These are phyloP conservation scores for Brachionus calyciflorus DNA, from an alignment of 1,140 invertebrate genomes.

Conservation along the genomic window DNA sequence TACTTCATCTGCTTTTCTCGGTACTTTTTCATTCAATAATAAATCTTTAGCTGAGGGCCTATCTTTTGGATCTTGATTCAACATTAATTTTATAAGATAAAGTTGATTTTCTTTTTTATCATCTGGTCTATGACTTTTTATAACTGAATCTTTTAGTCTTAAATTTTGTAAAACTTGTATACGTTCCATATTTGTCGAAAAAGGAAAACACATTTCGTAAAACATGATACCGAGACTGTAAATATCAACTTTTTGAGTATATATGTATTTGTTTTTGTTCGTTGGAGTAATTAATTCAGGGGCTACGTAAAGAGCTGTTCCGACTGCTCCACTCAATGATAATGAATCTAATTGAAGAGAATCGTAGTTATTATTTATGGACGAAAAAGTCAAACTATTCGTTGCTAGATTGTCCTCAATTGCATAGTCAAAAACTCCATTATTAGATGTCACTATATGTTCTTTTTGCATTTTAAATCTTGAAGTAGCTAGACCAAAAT, in stretches of 20 bases:
- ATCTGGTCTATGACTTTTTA: background rate
- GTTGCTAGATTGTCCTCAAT: background rate
- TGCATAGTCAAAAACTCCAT: background rate
- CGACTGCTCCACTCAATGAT: constrained; percentile 36
- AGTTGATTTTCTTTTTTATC: constrained; percentile 2
- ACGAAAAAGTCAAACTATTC: background rate
- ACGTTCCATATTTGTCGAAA: constrained; percentile 84
- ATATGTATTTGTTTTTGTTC: background rate
- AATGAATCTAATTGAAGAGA: constrained; percentile 1
- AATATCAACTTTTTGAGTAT: constrained; percentile 84
- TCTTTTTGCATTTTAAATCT: constrained; percentile 26
- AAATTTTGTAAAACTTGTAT: constrained; percentile 58
- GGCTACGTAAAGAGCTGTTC: constrained; percentile 45
- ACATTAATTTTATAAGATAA: constrained; percentile 1
- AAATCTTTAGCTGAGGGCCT: constrained; percentile 24
- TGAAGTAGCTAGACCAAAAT: constrained; percentile 42
- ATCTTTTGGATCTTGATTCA: constrained; percentile 21
- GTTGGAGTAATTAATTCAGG: constrained; percentile 23
- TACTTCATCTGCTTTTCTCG: constrained; percentile 35
- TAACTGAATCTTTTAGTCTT: background rate
- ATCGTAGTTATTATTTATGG: background rate
- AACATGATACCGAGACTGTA: constrained; percentile 90
- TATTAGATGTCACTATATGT: background rate
- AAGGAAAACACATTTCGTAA: constrained; percentile 83
- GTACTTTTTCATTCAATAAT: constrained; percentile 8